Evolutionary conservation across 2,113 vertebrate species (phyloP), one percentile per base, ranked within the genome.

Genomic region (Halcyon malimbica): DNA sequence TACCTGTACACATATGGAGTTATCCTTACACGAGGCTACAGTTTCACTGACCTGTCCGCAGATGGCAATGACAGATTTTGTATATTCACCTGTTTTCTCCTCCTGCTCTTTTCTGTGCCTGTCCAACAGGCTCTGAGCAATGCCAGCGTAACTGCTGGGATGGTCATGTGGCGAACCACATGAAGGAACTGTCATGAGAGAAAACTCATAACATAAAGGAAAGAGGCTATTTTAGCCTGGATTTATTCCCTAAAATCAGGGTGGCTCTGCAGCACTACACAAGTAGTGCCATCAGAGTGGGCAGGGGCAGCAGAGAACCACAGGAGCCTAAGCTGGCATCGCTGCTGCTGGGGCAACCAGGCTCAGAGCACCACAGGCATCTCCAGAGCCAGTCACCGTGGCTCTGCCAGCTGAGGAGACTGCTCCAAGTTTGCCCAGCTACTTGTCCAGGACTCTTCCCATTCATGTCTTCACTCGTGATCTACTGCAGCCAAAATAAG

Each of bases 1-100:
- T 14, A 29, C 7, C 2, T 28, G 44, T 17, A 53, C 4, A 10
- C 13, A 8, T 16, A 4, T 1, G 9, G 69, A 37, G 25, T 4
- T 26, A 8, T 25, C 23, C 28, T 48, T 33, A 42, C 0, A 23
- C 0, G 8, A 79, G 37, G 18, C 37, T 79, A 51, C 42, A 10
- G 37, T 29, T 71, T 35, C 37, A 56, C 41, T 46, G 33, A 18
- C 26, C 53, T 29, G 31, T 13, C 41, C 24, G 3, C 68, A 41
- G 18, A 35, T 14, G 21, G 50, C 37, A 60, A 35, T 1, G 37
- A 25, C 4, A 90, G 28, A 53, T 26, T n/a, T 13, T 77, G 60
- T 2, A 44, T 5, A 26, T 37, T 5, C 44, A 50, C 28, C 41
- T 4, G 1, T 56, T 10, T 31, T 25, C 3, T 67, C 44, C 42